Conservation (phyloP, 1,140 invertebrate genomes). For the Conopomorpha cramerella region DNA sequence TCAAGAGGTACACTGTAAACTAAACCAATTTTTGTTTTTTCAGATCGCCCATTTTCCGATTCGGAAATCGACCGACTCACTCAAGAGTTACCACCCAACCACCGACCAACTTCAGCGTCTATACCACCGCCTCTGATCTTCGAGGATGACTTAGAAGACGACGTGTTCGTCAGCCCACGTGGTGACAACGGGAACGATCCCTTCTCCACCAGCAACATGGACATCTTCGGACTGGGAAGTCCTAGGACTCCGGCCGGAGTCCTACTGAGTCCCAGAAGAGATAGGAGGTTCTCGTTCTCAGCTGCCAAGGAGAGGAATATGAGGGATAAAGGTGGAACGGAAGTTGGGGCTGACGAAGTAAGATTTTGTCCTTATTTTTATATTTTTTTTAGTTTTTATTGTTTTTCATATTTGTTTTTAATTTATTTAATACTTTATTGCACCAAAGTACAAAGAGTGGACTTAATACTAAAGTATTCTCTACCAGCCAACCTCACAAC, state of each 20-base stretch:
- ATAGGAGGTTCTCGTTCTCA: slow-evolving; percentile 38
- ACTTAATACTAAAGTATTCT: too few relatives aligned
- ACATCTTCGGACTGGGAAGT: slow-evolving; percentile 23
- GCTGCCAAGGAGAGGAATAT: slow-evolving; percentile 43
- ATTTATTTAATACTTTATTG: too few relatives aligned
- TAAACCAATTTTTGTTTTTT: too few relatives aligned
- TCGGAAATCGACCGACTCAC: slow-evolving; percentile 27
- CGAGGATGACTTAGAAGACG: slow-evolving; percentile 42
- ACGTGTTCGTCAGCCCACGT: slow-evolving; percentile 35
- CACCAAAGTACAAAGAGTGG: too few relatives aligned
- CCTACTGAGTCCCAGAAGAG: slow-evolving; percentile 35
- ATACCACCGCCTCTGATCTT: slow-evolving; percentile 31
- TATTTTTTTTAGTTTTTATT: too few relatives aligned
- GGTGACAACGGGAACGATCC: slow-evolving; percentile 33
- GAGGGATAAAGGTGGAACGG: slow-evolving; percentile 48
- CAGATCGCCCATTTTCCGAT: slow-evolving; percentile 45
- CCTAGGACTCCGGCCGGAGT: slow-evolving; percentile 33
- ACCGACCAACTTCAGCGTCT: slow-evolving; percentile 31
- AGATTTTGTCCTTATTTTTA: slow-evolving; percentile 7
- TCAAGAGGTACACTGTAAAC: too few relatives aligned
- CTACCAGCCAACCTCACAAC: too few relatives aligned
- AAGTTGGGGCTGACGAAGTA: slow-evolving; percentile 40
- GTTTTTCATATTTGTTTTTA: too few relatives aligned
- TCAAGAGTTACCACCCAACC: slow-evolving; percentile 10
- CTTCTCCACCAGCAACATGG: slow-evolving; percentile 35